Evolutionary conservation across 1,140 invertebrate species (phyloP).

Genomic region (Sarcophaga bullata): DNA sequence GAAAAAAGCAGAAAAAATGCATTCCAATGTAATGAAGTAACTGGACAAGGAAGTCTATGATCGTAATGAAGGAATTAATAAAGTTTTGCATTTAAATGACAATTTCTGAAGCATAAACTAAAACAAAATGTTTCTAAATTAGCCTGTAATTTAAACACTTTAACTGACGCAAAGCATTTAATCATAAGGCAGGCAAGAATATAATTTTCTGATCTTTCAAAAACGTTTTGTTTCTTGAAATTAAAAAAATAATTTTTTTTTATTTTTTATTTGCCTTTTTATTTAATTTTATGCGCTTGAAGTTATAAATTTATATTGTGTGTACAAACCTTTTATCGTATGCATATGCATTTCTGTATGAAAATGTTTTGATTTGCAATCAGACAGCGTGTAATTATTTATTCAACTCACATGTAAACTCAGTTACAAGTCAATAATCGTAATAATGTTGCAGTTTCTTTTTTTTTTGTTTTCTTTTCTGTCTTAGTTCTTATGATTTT

Average conservation of each 20-base stretch:
- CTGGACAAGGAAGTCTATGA: neutral
- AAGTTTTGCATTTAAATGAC: neutral
- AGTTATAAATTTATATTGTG: neutral
- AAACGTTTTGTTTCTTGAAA: neutral
- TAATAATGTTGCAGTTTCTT: conserved; percentile 32
- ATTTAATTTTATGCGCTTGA: neutral
- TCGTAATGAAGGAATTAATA: neutral
- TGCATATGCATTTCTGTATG: neutral
- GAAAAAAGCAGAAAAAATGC: too few relatives aligned
- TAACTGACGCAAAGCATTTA: neutral
- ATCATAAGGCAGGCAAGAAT: too few relatives aligned
- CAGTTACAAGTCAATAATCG: conserved; percentile 39
- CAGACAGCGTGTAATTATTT: conserved; percentile 34
- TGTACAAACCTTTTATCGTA: neutral
- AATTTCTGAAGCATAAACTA: neutral
- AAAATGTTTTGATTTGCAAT: neutral
- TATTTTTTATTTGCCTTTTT: conserved; percentile 6
- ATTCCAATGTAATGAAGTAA: neutral
- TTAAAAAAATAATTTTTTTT: neutral
- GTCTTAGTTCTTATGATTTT: too few relatives aligned
- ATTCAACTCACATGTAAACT: conserved; percentile 30
- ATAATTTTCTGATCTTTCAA: too few relatives aligned
- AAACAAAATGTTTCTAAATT: neutral
- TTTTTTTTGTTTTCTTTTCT: neutral
- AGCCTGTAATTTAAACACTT: neutral